phyloP scores from a whole-genome alignment of 2,113 vertebrate species.

The Gorsachius goisagi region DNA sequence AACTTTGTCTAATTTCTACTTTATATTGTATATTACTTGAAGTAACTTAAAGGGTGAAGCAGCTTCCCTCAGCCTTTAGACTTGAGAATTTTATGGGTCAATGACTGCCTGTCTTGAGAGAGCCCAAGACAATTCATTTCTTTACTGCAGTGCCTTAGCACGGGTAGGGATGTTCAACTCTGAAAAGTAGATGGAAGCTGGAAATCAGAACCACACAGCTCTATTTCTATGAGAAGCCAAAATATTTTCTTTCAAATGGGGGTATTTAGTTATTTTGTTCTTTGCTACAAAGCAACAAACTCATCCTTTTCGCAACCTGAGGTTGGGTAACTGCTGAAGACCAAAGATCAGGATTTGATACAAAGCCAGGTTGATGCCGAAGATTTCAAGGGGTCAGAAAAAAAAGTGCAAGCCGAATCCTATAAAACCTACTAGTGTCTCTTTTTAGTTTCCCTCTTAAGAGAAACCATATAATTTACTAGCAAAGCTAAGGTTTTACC shows the following conservation, averaged over 20 bases:
- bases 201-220: background rate
- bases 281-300: background rate
- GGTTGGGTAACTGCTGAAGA: background rate
- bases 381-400: background rate
- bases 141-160: background rate
- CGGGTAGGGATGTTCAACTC: background rate
- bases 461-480: background rate
- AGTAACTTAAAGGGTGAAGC: background rate
- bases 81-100: background rate
- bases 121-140: background rate
- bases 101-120: background rate
- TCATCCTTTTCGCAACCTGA: background rate
- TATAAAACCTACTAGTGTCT: background rate
- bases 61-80: background rate
- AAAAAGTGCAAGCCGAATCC: background rate
- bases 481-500: background rate
- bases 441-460: background rate
- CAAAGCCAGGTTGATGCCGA: background rate
- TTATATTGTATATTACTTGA: background rate
- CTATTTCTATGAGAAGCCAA: background rate
- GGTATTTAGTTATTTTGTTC: background rate
- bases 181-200: background rate
- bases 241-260: background rate
- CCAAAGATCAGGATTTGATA: background rate
- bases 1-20: background rate